These are phyloP conservation scores for Odocoileus hemionus DNA, from an alignment of 2,113 vertebrate species.

Conservation along the genomic window DNA sequence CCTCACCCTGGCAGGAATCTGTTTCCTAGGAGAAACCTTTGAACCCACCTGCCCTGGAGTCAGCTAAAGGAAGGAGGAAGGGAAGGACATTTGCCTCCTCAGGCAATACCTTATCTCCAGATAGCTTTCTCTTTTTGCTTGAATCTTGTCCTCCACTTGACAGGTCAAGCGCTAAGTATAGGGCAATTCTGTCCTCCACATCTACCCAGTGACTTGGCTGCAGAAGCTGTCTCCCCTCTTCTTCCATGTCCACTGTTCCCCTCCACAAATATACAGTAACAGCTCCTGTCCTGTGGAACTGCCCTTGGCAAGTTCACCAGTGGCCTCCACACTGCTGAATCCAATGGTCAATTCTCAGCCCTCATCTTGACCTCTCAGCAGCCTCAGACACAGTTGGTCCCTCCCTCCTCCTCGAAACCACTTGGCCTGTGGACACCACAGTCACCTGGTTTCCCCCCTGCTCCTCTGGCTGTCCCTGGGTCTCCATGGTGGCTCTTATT, in stretches of 20 bases:
- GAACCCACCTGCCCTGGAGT: not conserved
- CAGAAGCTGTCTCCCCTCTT: not conserved
- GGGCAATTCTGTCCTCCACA: not conserved
- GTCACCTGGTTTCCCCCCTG: not conserved
- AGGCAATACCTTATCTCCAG: not conserved
- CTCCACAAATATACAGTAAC: not conserved
- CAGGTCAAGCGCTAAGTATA: not conserved
- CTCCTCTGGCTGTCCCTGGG: not conserved
- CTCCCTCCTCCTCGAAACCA: not conserved
- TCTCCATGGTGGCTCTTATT: not conserved
- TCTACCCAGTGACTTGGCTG: not conserved
- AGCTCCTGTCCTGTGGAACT: not conserved
- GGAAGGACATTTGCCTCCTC: not conserved
- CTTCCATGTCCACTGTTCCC: not conserved
- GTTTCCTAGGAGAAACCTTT: conserved; percentile 40
- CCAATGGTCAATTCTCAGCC: not conserved
- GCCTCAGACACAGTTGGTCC: not conserved
- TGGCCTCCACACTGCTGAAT: not conserved
- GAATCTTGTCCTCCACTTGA: not conserved
- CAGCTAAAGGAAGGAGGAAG: not conserved
- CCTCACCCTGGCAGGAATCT: not conserved
- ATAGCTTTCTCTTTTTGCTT: not conserved
- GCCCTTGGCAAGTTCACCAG: not conserved
- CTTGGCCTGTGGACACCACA: not conserved
- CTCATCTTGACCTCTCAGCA: not conserved